These are phyloP conservation scores for Halcyon smyrnensis DNA, from an alignment of 2,797 vertebrate genomes.

Conservation along the genomic window DNA sequence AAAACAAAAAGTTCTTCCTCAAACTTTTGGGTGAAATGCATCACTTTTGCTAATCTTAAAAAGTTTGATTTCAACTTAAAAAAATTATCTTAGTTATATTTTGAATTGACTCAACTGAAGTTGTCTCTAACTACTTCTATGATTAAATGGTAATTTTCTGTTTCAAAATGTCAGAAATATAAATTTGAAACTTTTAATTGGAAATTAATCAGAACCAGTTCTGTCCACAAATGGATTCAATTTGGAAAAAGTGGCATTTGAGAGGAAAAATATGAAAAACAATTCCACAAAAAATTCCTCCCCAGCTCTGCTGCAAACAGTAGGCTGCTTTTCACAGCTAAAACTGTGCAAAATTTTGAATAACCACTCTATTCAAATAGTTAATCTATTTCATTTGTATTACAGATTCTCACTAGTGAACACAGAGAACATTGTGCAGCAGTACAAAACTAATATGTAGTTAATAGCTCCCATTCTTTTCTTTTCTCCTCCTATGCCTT, in stretches of 20 bases:
- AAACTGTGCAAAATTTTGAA: conserved; percentile 33
- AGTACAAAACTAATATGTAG: background rate
- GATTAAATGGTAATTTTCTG: background rate
- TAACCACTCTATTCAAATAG: conserved; percentile 23
- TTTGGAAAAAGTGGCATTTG: conserved; percentile 9
- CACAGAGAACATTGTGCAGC: background rate
- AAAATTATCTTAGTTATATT: background rate
- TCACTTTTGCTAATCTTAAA: background rate
- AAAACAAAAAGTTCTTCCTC: background rate
- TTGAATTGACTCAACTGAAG: background rate
- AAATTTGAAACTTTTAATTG: background rate
- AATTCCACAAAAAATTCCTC: background rate
- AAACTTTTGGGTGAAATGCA: background rate
- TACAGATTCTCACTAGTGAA: background rate
- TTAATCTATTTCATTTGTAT: conserved; percentile 39
- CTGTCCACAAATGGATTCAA: conserved; percentile 21
- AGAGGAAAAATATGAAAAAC: conserved; percentile 3
- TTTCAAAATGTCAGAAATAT: conserved; percentile 5
- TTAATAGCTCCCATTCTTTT: conserved; percentile 12
- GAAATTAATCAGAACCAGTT: conserved; percentile 45
- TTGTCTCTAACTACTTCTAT: background rate
- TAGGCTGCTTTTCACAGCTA: background rate
- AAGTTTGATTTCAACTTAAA: background rate
- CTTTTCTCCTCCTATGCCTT: background rate
- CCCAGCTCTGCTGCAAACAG: conserved; percentile 1